Conservation (phyloP, 53 echinoderm and acorn worm genomes). For the Luidia sarsii region DNA sequence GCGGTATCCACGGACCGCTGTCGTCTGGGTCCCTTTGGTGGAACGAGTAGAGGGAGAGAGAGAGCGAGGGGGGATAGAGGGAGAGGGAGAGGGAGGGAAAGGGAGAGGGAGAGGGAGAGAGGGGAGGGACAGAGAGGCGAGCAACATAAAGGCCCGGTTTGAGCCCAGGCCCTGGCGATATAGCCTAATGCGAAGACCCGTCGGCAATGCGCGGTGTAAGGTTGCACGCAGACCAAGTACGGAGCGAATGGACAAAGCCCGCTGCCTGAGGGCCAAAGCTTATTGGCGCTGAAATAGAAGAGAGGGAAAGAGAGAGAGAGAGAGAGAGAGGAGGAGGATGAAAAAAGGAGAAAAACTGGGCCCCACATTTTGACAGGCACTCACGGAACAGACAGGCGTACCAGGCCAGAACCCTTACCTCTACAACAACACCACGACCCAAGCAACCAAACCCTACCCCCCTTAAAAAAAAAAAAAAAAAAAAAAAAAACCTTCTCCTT, state of each 20-base stretch:
- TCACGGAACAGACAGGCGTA: slow-evolving; percentile 24
- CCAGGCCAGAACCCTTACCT: slow-evolving; percentile 46
- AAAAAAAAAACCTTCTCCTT: no score
- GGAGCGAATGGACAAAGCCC: slow-evolving; percentile 39
- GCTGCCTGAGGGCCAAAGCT: slow-evolving; percentile 38
- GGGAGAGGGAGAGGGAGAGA: no score
- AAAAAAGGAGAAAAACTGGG: no score
- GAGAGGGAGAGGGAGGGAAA: no score
- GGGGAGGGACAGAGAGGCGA: slow-evolving; percentile 13
- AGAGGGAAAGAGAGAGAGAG: no score
- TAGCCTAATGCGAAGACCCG: slow-evolving; percentile 53
- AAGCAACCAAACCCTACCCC: no score
- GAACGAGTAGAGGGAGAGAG: no score
- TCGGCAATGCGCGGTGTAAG: slow-evolving; percentile 44
- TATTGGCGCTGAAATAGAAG: slow-evolving; percentile 58
- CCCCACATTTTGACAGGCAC: slow-evolving; percentile 50
- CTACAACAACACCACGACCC: slow-evolving; percentile 38
- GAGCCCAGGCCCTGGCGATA: slow-evolving; percentile 40
- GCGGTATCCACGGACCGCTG: slow-evolving; percentile 11
- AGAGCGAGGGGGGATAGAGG: no score
- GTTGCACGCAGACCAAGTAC: slow-evolving; percentile 48
- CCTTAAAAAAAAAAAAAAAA: no score
- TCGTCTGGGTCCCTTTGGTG: slow-evolving; percentile 8
- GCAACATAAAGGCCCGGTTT: slow-evolving; percentile 42
- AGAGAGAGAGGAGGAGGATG: no score